A percentile compares a stretch with the other conserved stretches of the same genome.
Conservation (phyloP, 2,888 invertebrate genomes). For the Cataglyphis cursor region DNA sequence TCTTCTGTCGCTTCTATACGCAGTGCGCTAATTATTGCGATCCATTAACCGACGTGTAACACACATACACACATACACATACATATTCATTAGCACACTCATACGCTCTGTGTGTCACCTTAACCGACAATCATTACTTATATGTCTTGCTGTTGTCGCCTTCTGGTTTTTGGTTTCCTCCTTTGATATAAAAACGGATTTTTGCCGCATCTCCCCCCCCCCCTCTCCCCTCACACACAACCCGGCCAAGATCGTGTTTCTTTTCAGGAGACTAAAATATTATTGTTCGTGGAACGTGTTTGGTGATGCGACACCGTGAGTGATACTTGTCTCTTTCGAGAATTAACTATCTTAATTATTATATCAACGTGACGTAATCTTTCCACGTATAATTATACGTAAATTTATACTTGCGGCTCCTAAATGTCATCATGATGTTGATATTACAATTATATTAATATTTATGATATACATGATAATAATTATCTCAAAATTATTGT, state of each 20-base stretch:
- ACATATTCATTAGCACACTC: background rate
- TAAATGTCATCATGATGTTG: background rate
- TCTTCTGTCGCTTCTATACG: slow-evolving; percentile 56
- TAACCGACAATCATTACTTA: slow-evolving; percentile 48
- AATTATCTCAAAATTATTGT: background rate
- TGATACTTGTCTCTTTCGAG: background rate
- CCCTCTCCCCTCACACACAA: slow-evolving; percentile 42
- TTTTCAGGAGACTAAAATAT: slow-evolving; percentile 81
- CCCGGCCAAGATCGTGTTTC: slow-evolving; percentile 74
- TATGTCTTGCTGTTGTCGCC: slow-evolving; percentile 65
- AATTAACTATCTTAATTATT: slow-evolving; percentile 23
- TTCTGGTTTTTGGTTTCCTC: slow-evolving; percentile 72
- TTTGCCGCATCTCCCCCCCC: slow-evolving; percentile 73
- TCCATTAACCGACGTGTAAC: slow-evolving; percentile 44
- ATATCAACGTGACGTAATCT: background rate
- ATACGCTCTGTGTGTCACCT: slow-evolving; percentile 32
- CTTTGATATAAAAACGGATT: slow-evolving; percentile 83
- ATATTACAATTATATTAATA: background rate
- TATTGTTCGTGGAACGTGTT: slow-evolving; percentile 80
- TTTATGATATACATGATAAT: background rate
- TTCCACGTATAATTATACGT: background rate
- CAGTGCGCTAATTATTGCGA: slow-evolving; percentile 52
- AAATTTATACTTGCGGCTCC: background rate
- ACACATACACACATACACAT: background rate
- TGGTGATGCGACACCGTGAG: slow-evolving; percentile 80